These are phyloP conservation scores for Heterotilapia buettikoferi DNA, from an alignment of 2,113 vertebrate genomes.

Conservation along the genomic window DNA sequence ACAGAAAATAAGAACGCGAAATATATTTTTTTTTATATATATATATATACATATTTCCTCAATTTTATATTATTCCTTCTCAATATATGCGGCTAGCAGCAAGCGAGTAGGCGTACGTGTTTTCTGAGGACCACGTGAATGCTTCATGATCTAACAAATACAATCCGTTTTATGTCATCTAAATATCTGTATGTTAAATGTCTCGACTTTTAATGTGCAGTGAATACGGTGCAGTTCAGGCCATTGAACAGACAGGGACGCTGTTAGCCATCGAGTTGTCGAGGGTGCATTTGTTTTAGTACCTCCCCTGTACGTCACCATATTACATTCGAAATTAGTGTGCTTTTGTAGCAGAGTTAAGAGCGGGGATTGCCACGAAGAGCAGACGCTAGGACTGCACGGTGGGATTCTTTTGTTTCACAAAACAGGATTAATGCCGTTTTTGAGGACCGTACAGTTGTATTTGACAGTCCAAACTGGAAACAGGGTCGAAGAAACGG, in stretches of 20 bases:
- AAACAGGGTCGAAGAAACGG: background rate
- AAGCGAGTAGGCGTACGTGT: background rate
- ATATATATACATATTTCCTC: background rate
- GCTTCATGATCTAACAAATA: background rate
- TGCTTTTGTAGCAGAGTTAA: background rate
- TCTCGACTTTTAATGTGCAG: background rate
- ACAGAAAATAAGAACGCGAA: too few relatives aligned
- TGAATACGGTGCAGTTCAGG: background rate
- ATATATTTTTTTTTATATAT: too few relatives aligned
- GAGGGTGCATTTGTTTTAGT: background rate
- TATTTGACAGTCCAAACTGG: background rate
- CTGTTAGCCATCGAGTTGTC: slow-evolving; percentile 35
- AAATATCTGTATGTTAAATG: background rate
- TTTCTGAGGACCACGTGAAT: background rate
- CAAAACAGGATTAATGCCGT: background rate
- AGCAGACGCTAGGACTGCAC: background rate
- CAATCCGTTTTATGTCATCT: background rate
- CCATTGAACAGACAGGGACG: slow-evolving; percentile 32
- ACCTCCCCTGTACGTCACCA: slow-evolving; percentile 6
- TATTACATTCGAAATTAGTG: background rate
- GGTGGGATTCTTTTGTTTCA: background rate
- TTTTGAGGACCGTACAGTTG: background rate
- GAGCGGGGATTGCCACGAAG: background rate
- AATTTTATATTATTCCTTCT: background rate
- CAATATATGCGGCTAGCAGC: background rate